These are phyloP conservation scores for Drosophila aldrichi DNA, from an alignment of 2,888 invertebrate species.

Conservation along the genomic window DNA sequence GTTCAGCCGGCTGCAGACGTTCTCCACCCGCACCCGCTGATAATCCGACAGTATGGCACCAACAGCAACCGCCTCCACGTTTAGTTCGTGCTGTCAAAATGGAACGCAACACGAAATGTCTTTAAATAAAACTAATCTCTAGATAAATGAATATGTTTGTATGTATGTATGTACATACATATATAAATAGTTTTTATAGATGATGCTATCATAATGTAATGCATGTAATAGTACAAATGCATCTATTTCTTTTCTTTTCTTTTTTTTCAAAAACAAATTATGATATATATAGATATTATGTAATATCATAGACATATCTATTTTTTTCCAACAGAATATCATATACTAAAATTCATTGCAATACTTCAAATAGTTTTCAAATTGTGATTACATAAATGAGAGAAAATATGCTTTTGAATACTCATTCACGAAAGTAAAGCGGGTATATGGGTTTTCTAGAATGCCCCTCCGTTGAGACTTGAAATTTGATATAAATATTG, in stretches of 20 bases:
- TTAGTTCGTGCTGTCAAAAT: slow-evolving; percentile 86
- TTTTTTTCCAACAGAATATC: background rate
- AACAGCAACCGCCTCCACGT: slow-evolving; percentile 96
- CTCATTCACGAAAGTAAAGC: too few relatives aligned
- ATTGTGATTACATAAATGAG: background rate
- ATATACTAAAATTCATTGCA: background rate
- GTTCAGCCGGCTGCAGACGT: slow-evolving; percentile 97
- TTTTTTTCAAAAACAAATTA: background rate
- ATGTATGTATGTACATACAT: background rate
- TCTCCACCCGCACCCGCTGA: slow-evolving; percentile 98
- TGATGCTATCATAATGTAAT: background rate
- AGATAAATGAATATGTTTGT: background rate
- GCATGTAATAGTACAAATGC: background rate
- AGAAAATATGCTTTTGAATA: too few relatives aligned
- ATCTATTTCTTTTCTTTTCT: background rate
- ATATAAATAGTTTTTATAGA: background rate
- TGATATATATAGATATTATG: background rate
- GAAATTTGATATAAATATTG: too few relatives aligned
- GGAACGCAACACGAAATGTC: background rate
- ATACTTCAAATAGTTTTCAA: background rate
- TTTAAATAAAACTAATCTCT: slow-evolving; percentile 1
- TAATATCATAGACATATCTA: background rate
- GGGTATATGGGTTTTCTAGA: too few relatives aligned
- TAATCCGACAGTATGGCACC: slow-evolving; percentile 99
- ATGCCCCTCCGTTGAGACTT: too few relatives aligned